Evolutionary conservation across 1,140 invertebrate genomes (phyloP), one percentile per base, ranked within the genome.

Genomic region (Drosophila truncata): DNA sequence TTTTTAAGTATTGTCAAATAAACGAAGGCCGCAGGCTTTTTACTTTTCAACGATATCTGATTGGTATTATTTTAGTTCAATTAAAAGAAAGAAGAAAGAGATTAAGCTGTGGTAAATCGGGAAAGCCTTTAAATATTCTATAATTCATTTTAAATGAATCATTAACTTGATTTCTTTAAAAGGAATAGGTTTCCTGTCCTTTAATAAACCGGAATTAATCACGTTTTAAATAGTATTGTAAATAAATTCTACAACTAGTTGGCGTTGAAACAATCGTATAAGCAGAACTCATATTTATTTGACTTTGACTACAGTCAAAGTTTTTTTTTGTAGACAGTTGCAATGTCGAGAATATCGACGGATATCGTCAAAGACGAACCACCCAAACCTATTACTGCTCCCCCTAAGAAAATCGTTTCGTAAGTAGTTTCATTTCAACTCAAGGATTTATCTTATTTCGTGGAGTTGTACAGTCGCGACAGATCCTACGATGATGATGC

Each of bases 401-500:
- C 11, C 8, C 4, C 13, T 3, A 37, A 70, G 2, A 54, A 66
- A 25, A 1, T 2, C 0, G 13, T 1, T 4, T 1, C 14, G 66
- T 70, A 33, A 70, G 66, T 65, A n/a, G 4, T 14, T 25, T 18
- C 4, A 10, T 10, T 25, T 0, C 8, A 18, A 14, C 1, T 11
- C 3, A n/a, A 16, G 16, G 16, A 37, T 7, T 31, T 3, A 1
- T 4, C n/a, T 27, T 4, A 25, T 9, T 29, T 10, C 29, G 0
- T n/a, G 5, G 6, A n/a, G 7, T 20, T 54, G 13, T 18, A 16
- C 31, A 80, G 77, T 3, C 71, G 25, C 1, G 7, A 9, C 2
- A 29, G 44, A 6, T 69, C 65, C 11, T 86, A 87, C 27, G 85
- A 78, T 4, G 77, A 50, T 8, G 85, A 90, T 59, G 50, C 72